A percentile compares a stretch with the other conserved stretches of the same genome.
phyloP scores from a whole-genome alignment of 1,140 invertebrate genomes.

The Physella acuta region DNA sequence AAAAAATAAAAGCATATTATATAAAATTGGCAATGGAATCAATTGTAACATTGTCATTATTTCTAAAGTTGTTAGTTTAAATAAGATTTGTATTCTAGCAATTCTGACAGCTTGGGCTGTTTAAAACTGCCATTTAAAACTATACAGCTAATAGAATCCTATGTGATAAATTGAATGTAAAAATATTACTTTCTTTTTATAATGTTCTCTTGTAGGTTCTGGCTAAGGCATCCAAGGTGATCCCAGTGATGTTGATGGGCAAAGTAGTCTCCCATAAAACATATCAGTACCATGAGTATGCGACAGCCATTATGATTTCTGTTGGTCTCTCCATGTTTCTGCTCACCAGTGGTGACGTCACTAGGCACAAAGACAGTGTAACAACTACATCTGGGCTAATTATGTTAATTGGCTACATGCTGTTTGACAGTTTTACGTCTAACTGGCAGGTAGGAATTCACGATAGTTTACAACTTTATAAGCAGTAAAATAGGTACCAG shows the following conservation, averaged over 20 bases:
- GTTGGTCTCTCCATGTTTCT: conserved; percentile 86
- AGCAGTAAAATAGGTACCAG: too few relatives aligned
- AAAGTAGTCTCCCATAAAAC: conserved; percentile 85
- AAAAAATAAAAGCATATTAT: too few relatives aligned
- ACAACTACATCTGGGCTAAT: conserved; percentile 87
- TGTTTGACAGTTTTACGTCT: conserved; percentile 96
- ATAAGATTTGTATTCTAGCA: too few relatives aligned
- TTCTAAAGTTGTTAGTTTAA: too few relatives aligned
- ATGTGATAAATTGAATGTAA: too few relatives aligned
- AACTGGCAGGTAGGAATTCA: conserved; percentile 90
- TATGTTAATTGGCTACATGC: conserved; percentile 85
- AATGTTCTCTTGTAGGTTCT: conserved; percentile 63
- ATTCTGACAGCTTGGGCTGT: too few relatives aligned
- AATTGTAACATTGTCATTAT: too few relatives aligned
- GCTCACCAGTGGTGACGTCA: conserved; percentile 61
- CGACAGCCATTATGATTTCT: conserved; percentile 86
- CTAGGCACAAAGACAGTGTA: conserved; percentile 66
- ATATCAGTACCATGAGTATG: conserved; percentile 92
- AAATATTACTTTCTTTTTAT: too few relatives aligned
- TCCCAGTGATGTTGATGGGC: conserved; percentile 98
- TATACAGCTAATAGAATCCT: too few relatives aligned
- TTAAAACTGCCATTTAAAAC: too few relatives aligned
- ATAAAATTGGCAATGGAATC: too few relatives aligned
- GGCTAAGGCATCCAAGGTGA: conserved; percentile 63
- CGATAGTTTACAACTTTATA: too few relatives aligned